A percentile compares a stretch with the other conserved stretches of the same genome.
Conservation (phyloP, 1,140 invertebrate species). For the Holcopasites calliopsidis region DNA sequence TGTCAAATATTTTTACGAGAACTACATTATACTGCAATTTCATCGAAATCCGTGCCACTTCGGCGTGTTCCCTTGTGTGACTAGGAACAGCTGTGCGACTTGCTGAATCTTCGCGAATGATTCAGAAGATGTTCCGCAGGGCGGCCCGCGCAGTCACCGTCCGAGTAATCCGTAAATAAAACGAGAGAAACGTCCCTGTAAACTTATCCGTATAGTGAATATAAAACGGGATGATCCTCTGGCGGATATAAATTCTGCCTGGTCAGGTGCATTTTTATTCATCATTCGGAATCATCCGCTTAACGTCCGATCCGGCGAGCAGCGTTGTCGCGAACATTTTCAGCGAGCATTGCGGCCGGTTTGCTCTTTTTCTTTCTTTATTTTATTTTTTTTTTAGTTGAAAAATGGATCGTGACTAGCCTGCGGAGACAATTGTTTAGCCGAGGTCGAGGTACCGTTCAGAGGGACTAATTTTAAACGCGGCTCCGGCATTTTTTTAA, state of each 20-base stretch:
- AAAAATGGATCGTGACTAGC: slow-evolving; percentile 28
- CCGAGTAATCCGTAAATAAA: slow-evolving; percentile 46
- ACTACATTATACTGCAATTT: too few species aligned
- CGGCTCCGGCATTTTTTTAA: slow-evolving; percentile 12
- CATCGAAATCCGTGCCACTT: too few species aligned
- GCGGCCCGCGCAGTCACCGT: slow-evolving; percentile 43
- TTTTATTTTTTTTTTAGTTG: too few species aligned
- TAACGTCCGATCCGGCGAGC: neutral
- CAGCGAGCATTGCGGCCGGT: neutral
- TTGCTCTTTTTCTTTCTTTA: too few species aligned
- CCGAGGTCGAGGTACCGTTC: slow-evolving; percentile 51
- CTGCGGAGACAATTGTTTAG: slow-evolving; percentile 17
- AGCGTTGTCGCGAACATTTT: neutral
- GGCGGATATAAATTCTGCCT: neutral
- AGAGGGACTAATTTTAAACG: slow-evolving; percentile 1
- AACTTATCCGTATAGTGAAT: neutral
- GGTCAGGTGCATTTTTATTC: neutral
- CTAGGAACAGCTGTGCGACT: neutral
- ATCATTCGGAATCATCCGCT: too few species aligned
- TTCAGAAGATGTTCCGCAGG: slow-evolving; percentile 51
- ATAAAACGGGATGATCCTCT: neutral
- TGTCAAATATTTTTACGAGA: too few species aligned
- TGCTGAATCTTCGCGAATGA: slow-evolving; percentile 25
- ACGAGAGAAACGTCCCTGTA: slow-evolving; percentile 3
- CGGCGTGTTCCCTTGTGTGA: too few species aligned